Conservation (phyloP, 2,888 invertebrate species). For the Vesta saturnalis region DNA sequence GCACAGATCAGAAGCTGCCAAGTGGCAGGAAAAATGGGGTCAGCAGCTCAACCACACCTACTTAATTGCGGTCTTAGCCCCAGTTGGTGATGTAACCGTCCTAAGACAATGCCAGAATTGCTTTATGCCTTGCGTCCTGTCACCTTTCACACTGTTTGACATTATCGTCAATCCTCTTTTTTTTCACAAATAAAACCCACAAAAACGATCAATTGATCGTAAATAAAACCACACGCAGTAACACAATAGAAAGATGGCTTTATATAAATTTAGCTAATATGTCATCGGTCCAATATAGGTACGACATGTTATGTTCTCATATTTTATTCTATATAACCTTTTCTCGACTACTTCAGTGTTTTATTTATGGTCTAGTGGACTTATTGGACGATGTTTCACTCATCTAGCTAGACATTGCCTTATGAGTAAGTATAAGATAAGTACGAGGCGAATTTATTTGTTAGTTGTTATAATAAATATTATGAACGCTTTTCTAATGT, state of each 20-base stretch:
- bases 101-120: conserved; percentile 43
- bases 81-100: conserved; percentile 32
- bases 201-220: conserved; percentile 21
- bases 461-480: neutral
- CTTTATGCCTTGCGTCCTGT: conserved; percentile 34
- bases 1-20: conserved; percentile 37
- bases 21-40: conserved; percentile 37
- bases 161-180: conserved; percentile 2
- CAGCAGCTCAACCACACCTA: conserved; percentile 35
- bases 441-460: conserved; percentile 11
- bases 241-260: conserved; percentile 28
- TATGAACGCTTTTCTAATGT: neutral
- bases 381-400: conserved; percentile 31
- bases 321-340: conserved; percentile 35
- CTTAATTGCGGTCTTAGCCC: conserved; percentile 38
- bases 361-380: conserved; percentile 38
- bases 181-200: conserved; percentile 35
- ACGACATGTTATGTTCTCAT: conserved; percentile 37
- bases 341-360: conserved; percentile 31
- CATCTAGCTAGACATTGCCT: conserved; percentile 29
- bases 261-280: conserved; percentile 36
- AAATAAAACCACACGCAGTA: conserved; percentile 17
- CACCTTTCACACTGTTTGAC: conserved; percentile 42
- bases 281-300: conserved; percentile 32
- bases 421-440: conserved; percentile 22